A percentile compares a stretch with the other conserved stretches of the same genome.
These are phyloP conservation scores for Solenopsis fugax DNA, from an alignment of 1,140 invertebrate species.

Conservation along the genomic window DNA sequence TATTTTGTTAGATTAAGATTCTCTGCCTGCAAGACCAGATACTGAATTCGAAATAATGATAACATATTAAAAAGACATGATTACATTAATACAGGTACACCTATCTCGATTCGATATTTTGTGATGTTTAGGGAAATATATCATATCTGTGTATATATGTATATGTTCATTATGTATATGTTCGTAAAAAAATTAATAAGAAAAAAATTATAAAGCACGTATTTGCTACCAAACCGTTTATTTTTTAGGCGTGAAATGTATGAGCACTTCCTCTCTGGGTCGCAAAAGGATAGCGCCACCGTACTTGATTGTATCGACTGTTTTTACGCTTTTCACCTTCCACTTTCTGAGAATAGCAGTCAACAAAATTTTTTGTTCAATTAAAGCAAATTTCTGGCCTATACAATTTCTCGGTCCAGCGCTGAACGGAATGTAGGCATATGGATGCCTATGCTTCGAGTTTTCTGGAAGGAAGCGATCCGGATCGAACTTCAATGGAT, in stretches of 20 bases:
- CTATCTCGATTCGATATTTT: too few species aligned
- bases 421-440: constrained; percentile 87
- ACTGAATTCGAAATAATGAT: too few species aligned
- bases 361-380: constrained; percentile 88
- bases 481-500: constrained; percentile 91
- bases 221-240: constrained; percentile 20
- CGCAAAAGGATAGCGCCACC: constrained; percentile 75
- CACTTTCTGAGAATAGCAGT: constrained; percentile 87
- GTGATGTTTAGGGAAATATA: too few species aligned
- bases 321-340: constrained; percentile 84
- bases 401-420: constrained; percentile 77
- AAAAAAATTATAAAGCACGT: too few species aligned
- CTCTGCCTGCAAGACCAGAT: too few species aligned
- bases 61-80: too few species aligned
- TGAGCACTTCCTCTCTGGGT: constrained; percentile 71
- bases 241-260: constrained; percentile 69
- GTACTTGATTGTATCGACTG: constrained; percentile 76
- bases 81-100: too few species aligned
- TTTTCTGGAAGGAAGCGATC: constrained; percentile 88
- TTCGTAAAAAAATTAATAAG: too few species aligned
- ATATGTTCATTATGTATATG: too few species aligned
- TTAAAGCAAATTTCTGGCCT: constrained; percentile 84
- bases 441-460: constrained; percentile 85
- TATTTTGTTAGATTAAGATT: too few species aligned
- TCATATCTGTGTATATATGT: too few species aligned